Base-by-base conservation (phyloP, 2,797 vertebrate genomes). In the Cephalopachus bancanus region DNA sequence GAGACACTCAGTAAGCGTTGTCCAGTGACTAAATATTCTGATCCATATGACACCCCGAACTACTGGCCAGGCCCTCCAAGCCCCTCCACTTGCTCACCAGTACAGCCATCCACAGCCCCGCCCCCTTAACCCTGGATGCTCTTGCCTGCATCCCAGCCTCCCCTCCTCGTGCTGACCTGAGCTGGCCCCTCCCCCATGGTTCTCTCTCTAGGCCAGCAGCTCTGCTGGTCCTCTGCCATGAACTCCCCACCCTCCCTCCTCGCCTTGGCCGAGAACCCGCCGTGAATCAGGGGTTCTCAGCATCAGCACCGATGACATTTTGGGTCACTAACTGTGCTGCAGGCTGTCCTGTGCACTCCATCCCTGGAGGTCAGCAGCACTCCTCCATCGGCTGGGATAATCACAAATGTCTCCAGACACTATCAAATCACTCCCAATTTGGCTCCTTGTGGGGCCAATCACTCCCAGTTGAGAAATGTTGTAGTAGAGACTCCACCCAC, bases 151-250 rank as follows among this genome's bases (percentile, higher is more conserved):
- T 16, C n/a, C 44, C 12, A 24, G 28, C 7, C 53, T 19, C 30
- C 14, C 16, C 10, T 10, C 16, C 44, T 59, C 15, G 14, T 44
- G 44, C 44, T 44, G 44, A 44, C 44, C 44, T 44, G 44, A 44
- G 3, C 44, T 44, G 44, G 44, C 44, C 44, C 44, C 44, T 4
- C 44, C 44, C 44, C 44, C 44, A 2, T 2, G 37, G 71, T 37
- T 74, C 49, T 57, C 24, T 51, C 83, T 33, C 26, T 6, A 14
- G 44, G 44, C 20, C 16, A 7, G 4, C 5, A 15, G 44, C 81
- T 37, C 49, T 0, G 0, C 2, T 0, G 0, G 79, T 53, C 69
- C 26, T 4, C 86, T 33, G 26, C 59, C 1, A 4, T 15, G n/a
- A 33, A 26, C 24, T 76, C 33, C 62, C 76, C 67, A 30, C n/a